Conservation (phyloP, 2,888 invertebrate species). For the Ochlodes sylvanus region DNA sequence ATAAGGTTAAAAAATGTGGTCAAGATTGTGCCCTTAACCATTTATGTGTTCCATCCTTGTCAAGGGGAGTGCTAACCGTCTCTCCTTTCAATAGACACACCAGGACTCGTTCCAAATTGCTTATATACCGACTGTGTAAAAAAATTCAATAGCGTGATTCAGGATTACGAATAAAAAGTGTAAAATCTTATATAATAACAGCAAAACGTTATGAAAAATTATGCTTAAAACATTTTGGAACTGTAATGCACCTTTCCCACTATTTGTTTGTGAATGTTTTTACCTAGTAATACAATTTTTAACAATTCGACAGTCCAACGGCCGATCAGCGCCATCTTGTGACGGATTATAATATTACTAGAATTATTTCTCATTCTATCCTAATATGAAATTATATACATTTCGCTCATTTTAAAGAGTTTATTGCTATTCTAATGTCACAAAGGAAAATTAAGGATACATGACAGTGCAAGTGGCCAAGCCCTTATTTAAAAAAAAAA, state of each 20-base stretch:
- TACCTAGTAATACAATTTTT: background rate
- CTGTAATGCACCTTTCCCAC: background rate
- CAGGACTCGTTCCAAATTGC: background rate
- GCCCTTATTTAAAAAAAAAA: too few relatives aligned
- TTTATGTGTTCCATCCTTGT: conserved; percentile 49
- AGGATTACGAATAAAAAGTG: background rate
- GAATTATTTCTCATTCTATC: background rate
- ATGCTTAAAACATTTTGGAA: background rate
- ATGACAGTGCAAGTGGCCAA: too few relatives aligned
- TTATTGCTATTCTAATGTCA: too few relatives aligned
- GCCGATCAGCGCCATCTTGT: conserved; percentile 27
- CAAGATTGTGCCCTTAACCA: conserved; percentile 48
- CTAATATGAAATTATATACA: too few relatives aligned
- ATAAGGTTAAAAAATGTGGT: conserved; percentile 42
- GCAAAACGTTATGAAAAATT: background rate
- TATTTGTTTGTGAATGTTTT: conserved; percentile 10
- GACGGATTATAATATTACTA: background rate
- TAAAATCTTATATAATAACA: background rate
- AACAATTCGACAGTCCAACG: background rate
- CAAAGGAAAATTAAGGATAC: too few relatives aligned
- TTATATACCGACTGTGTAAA: conserved; percentile 20
- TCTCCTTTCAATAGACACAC: conserved; percentile 52
- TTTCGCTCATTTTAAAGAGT: too few relatives aligned
- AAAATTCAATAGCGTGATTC: conserved; percentile 20
- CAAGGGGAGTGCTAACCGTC: conserved; percentile 51